These are phyloP conservation scores for Busseola fusca DNA, from an alignment of 2,888 invertebrate species.

Conservation along the genomic window DNA sequence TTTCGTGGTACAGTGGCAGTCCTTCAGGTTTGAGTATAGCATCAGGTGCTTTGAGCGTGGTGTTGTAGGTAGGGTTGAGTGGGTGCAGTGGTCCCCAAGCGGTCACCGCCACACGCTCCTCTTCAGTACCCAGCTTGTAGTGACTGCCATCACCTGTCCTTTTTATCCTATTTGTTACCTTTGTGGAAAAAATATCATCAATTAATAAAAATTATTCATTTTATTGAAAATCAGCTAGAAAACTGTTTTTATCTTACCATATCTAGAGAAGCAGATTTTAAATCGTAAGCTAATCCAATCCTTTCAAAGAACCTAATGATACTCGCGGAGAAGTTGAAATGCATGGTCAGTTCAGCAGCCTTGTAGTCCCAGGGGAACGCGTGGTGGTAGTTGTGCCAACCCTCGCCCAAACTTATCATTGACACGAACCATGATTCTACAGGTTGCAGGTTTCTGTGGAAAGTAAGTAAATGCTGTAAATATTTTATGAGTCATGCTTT, in stretches of 20 bases:
- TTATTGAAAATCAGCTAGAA: neutral
- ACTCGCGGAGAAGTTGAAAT: constrained; percentile 89
- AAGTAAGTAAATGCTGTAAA: neutral
- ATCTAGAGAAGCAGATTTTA: constrained; percentile 84
- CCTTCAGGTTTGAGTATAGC: constrained; percentile 73
- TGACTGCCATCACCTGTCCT: constrained; percentile 92
- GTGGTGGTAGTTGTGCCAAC: constrained; percentile 98
- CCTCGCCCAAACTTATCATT: constrained; percentile 92
- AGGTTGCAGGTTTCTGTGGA: constrained; percentile 92
- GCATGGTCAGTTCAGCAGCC: constrained; percentile 93
- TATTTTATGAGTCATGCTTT: neutral
- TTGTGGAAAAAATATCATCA: constrained; percentile 19
- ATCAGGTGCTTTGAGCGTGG: constrained; percentile 70
- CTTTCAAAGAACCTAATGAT: constrained; percentile 90
- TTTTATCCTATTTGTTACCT: constrained; percentile 88
- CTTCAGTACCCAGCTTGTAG: constrained; percentile 83
- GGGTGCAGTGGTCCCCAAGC: constrained; percentile 80
- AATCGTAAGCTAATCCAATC: constrained; percentile 90
- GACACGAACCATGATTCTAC: constrained; percentile 93
- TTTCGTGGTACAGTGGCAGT: constrained; percentile 78
- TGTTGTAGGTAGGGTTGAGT: constrained; percentile 81
- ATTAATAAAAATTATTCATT: neutral
- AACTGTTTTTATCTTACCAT: constrained; percentile 64
- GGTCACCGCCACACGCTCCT: constrained; percentile 72
- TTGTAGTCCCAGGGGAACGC: constrained; percentile 98